A percentile compares a stretch with the other conserved stretches of the same genome.
Conservation (phyloP, 2,797 vertebrate species). For the Linurgus olivaceus region DNA sequence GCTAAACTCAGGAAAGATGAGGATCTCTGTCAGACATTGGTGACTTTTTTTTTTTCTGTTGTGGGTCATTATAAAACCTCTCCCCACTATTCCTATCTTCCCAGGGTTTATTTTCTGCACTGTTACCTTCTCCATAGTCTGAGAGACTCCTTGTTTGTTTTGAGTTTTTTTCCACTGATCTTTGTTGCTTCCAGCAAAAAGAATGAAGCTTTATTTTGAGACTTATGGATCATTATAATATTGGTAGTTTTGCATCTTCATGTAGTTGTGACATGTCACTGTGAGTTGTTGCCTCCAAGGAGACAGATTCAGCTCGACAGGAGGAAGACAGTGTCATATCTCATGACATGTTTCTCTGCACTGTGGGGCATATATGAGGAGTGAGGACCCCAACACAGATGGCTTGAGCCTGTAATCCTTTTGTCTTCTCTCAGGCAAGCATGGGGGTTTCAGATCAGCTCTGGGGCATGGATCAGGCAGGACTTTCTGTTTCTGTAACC, state of each 20-base stretch:
- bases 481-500: neutral
- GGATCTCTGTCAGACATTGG: neutral
- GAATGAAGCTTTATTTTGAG: neutral
- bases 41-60: neutral
- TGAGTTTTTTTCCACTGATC: accelerated
- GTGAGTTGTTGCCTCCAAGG: neutral
- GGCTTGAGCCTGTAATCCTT: neutral
- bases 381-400: neutral
- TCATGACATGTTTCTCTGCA: slow-evolving; percentile 2
- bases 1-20: neutral
- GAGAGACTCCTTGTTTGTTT: neutral
- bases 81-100: neutral
- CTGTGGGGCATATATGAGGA: neutral
- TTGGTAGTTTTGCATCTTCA: neutral
- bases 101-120: neutral
- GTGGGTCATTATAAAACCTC: slow-evolving; percentile 14
- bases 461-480: neutral
- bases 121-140: neutral
- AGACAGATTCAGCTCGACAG: neutral
- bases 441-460: neutral
- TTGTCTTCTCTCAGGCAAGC: neutral
- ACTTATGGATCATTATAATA: neutral
- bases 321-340: neutral
- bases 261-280: neutral
- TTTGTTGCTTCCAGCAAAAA: neutral